Evolutionary conservation across 2,113 vertebrate genomes (phyloP).

Genomic region (Turnix velox): DNA sequence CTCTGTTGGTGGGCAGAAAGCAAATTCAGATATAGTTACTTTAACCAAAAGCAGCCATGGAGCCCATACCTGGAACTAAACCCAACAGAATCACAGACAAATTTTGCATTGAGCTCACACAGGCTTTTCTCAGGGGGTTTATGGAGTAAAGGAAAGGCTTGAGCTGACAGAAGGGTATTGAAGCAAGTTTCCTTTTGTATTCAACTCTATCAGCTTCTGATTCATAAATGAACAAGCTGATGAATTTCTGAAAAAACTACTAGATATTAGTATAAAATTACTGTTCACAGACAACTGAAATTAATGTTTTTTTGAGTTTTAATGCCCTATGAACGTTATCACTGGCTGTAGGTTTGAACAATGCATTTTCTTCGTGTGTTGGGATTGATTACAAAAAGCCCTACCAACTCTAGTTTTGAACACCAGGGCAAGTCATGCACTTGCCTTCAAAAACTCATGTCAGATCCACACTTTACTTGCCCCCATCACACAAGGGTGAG

Average conservation of each 20-base stretch:
- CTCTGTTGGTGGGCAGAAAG: not conserved
- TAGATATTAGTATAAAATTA: not conserved
- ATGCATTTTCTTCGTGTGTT: not conserved
- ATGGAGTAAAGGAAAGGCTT: not conserved
- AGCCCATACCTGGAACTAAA: not conserved
- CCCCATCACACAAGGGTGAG: accelerated
- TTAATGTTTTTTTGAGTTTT: not conserved
- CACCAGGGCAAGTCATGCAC: accelerated
- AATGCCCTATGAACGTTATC: not conserved
- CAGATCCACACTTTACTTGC: not conserved
- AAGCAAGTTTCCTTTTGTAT: not conserved
- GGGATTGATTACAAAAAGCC: not conserved
- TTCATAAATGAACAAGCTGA: not conserved
- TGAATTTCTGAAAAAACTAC: not conserved
- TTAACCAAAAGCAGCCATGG: not conserved
- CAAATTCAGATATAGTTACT: not conserved
- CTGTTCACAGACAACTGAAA: not conserved
- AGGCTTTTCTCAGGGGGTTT: not conserved
- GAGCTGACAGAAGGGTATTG: not conserved
- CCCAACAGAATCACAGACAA: not conserved
- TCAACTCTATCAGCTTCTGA: not conserved
- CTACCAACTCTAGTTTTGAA: not conserved
- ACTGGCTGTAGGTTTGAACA: not conserved
- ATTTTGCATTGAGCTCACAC: not conserved
- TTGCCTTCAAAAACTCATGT: accelerated